Conservation (phyloP, 1,140 invertebrate genomes). For the Aphis gossypii region DNA sequence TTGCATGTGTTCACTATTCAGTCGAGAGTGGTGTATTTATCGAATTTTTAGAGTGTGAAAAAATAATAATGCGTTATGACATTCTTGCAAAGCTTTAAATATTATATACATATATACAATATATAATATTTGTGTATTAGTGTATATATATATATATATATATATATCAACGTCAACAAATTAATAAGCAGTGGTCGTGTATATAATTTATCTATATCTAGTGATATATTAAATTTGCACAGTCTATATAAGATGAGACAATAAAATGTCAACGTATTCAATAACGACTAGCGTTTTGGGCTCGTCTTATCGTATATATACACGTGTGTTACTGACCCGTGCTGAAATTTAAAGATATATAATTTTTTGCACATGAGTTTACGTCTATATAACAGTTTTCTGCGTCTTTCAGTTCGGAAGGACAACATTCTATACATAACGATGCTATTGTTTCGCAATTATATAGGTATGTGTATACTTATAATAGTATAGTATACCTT, state of each 20-base stretch:
- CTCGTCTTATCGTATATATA: background rate
- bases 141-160: background rate
- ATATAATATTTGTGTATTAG: background rate
- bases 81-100: background rate
- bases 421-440: background rate
- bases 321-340: background rate
- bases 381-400: background rate
- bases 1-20: background rate
- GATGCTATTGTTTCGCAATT: background rate
- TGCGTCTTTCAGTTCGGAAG: background rate
- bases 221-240: background rate
- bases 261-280: background rate
- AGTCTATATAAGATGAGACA: background rate
- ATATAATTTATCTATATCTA: background rate
- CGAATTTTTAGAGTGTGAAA: background rate
- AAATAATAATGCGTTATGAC: background rate
- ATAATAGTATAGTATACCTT: background rate
- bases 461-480: background rate
- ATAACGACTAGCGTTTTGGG: background rate
- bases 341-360: background rate
- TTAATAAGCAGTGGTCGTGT: background rate
- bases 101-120: background rate
- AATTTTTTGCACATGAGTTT: background rate
- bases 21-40: background rate
- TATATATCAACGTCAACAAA: background rate